These are phyloP conservation scores for Dufourea novaeangliae DNA, from an alignment of 1,140 invertebrate genomes.

Conservation along the genomic window DNA sequence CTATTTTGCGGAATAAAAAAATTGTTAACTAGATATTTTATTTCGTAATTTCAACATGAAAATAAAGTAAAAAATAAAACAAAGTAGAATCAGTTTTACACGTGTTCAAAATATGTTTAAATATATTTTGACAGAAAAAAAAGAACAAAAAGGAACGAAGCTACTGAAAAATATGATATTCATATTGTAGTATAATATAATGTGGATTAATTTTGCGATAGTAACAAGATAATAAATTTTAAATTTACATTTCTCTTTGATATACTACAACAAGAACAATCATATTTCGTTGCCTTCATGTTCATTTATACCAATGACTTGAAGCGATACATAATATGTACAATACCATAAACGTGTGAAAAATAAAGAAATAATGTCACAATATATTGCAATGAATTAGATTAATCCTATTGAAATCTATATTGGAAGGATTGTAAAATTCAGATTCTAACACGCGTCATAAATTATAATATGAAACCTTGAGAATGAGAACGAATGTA, in stretches of 20 bases:
- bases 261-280: slow-evolving; percentile 31
- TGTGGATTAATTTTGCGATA: background rate
- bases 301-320: background rate
- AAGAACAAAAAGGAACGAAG: background rate
- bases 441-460: background rate
- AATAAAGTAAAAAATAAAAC: background rate
- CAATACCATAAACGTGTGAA: background rate
- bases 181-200: slow-evolving; percentile 11
- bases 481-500: background rate
- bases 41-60: slow-evolving; percentile 5
- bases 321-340: background rate
- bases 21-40: background rate
- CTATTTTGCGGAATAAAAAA: slow-evolving; percentile 11
- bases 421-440: background rate
- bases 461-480: background rate
- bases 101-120: background rate
- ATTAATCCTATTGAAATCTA: slow-evolving; percentile 1
- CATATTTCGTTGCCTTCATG: background rate
- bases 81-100: background rate
- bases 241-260: slow-evolving; percentile 10
- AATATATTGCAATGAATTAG: background rate
- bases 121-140: too few species aligned
- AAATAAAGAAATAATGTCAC: background rate
- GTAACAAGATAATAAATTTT: slow-evolving; percentile 20
- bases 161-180: background rate